Percentiles rank a stretch among this genome's conserved stretches.
phyloP scores from a whole-genome alignment of 2,113 vertebrate species.

The Vulpes ferrilata region DNA sequence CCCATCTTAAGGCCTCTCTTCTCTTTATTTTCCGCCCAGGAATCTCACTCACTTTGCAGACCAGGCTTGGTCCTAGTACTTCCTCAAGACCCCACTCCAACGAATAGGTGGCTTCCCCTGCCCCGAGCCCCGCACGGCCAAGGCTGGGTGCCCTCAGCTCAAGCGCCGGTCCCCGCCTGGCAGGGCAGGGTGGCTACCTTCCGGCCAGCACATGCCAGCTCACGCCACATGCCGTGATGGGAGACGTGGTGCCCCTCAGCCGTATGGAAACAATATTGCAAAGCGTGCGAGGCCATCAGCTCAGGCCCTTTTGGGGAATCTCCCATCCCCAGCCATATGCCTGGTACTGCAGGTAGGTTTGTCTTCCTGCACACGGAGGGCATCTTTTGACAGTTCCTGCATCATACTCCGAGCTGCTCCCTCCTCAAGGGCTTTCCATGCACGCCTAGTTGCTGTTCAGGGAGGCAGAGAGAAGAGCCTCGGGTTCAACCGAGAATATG shows the following conservation, averaged over 20 bases:
- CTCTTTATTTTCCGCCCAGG: neutral
- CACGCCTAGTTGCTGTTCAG: rapidly evolving
- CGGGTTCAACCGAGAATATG: constrained; percentile 62
- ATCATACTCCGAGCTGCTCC: constrained; percentile 29
- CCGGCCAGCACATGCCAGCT: neutral
- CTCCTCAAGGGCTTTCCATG: neutral
- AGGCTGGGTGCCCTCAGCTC: rapidly evolving
- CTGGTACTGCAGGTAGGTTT: neutral
- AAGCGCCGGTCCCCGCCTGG: rapidly evolving
- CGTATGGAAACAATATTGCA: neutral
- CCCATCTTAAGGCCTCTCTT: neutral
- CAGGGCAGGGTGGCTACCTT: neutral
- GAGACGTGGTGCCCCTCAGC: neutral
- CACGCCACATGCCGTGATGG: neutral
- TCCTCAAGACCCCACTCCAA: neutral
- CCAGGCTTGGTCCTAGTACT: neutral
- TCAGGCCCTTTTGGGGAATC: constrained; percentile 23
- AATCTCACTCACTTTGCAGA: neutral
- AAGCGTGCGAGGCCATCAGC: neutral
- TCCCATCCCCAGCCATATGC: constrained; percentile 56
- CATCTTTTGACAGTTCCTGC: constrained; percentile 9
- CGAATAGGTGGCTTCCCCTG: neutral
- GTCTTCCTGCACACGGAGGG: constrained; percentile 9
- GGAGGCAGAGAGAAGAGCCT: constrained; percentile 33
- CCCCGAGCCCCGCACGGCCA: neutral